Conservation (phyloP, 2,113 vertebrate genomes). For the Alligator sinensis region DNA sequence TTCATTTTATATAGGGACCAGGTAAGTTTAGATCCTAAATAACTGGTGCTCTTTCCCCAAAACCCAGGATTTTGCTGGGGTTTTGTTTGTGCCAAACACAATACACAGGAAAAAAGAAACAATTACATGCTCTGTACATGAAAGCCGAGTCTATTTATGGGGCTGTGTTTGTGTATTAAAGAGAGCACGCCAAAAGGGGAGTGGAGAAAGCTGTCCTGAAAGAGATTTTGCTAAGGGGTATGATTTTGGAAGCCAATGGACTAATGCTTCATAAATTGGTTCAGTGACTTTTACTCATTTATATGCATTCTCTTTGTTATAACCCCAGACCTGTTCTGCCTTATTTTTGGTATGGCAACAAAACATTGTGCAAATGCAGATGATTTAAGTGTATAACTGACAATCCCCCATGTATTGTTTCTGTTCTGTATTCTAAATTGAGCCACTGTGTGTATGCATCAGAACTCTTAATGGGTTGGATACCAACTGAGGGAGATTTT, state of each 20-base stretch:
- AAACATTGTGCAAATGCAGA: conserved; percentile 48
- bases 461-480: conserved; percentile 57
- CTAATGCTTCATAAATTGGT: conserved; percentile 66
- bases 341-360: conserved; percentile 31
- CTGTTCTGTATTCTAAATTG: conserved; percentile 31
- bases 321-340: conserved; percentile 8
- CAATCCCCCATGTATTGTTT: conserved; percentile 20
- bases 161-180: not conserved
- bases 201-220: conserved; percentile 32
- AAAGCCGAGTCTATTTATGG: not conserved
- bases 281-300: conserved; percentile 69
- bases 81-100: not conserved
- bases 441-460: not conserved
- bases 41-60: not conserved
- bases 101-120: not conserved
- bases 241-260: conserved; percentile 40
- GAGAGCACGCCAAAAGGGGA: conserved; percentile 22
- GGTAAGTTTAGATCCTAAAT: fast-evolving
- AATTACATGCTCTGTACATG: not conserved
- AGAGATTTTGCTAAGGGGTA: conserved; percentile 38
- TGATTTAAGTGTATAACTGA: conserved; percentile 24
- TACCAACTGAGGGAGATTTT: conserved; percentile 44
- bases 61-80: not conserved
- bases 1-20: fast-evolving
- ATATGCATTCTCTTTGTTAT: conserved; percentile 30